Evolutionary conservation across 2,797 vertebrate species (phyloP).

Genomic region (Mycteria americana): DNA sequence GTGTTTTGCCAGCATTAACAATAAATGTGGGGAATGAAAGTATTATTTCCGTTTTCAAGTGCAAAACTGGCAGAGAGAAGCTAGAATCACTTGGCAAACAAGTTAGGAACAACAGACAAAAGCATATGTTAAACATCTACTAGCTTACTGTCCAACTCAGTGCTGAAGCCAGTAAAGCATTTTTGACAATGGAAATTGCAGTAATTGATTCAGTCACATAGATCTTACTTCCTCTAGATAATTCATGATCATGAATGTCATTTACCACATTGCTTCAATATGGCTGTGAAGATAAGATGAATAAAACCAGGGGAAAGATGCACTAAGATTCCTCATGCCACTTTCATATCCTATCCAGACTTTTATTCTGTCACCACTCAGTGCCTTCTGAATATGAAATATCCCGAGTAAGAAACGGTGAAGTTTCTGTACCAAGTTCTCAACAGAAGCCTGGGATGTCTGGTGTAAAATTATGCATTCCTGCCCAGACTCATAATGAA

Average conservation of each 20-base stretch:
- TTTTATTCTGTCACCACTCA: not conserved
- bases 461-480: not conserved
- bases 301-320: not conserved
- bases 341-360: not conserved
- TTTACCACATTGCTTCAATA: not conserved
- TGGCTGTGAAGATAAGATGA: not conserved
- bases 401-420: not conserved
- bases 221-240: not conserved
- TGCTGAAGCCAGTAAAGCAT: conserved; percentile 5
- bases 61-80: conserved; percentile 7
- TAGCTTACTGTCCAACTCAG: not conserved
- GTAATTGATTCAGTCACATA: not conserved
- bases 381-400: not conserved
- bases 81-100: conserved; percentile 22
- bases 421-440: not conserved
- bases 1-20: not conserved
- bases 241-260: not conserved
- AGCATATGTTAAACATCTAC: conserved; percentile 9
- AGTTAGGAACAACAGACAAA: conserved; percentile 5
- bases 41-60: not conserved
- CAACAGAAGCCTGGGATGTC: not conserved
- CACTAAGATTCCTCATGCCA: not conserved
- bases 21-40: not conserved
- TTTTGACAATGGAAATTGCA: conserved; percentile 31
- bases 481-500: not conserved